Evolutionary conservation across 2,888 invertebrate genomes (phyloP), one percentile per base, ranked within the genome.

Genomic region (Arrhopalites spinosus): DNA sequence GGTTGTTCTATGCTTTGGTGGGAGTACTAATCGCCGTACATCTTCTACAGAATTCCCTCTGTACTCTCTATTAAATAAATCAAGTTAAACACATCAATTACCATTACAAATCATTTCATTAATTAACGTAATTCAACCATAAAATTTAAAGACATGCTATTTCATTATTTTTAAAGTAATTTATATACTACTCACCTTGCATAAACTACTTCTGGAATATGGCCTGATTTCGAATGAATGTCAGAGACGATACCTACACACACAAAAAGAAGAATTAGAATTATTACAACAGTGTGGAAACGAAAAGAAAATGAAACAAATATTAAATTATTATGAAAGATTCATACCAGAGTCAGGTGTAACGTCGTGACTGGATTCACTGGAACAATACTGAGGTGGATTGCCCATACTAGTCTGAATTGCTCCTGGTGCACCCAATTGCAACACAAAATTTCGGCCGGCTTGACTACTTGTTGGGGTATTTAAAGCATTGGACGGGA

Each of bases 291-390:
- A n/a, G n/a, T n/a, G n/a, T n/a, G n/a, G n/a, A n/a, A n/a, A n/a
- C n/a, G n/a, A n/a, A n/a, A n/a, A n/a, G n/a, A n/a, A n/a, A n/a
- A n/a, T n/a, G n/a, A n/a, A n/a, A n/a, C n/a, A n/a, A n/a, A n/a
- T n/a, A n/a, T n/a, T n/a, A n/a, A n/a, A n/a, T n/a, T n/a, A n/a
- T n/a, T n/a, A n/a, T n/a, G n/a, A n/a, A n/a, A n/a, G n/a, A n/a
- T n/a, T n/a, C n/a, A n/a, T n/a, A n/a, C n/a, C 82, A 43, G 81
- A 82, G 70, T 81, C 81, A 56, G 83, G 83, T 63, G 83, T 83
- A 50, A 83, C 83, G 77, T 83, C 83, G 75, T 83, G 83, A 79
- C 82, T 82, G 36, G 82, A 82, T 76, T 82, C 82, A 77, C 83
- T 83, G 76, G 82, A 82, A 77, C 82, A 83, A 69, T 82, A 82